Evolutionary conservation across 2,888 invertebrate genomes (phyloP).

Genomic region (Torymus auratus): DNA sequence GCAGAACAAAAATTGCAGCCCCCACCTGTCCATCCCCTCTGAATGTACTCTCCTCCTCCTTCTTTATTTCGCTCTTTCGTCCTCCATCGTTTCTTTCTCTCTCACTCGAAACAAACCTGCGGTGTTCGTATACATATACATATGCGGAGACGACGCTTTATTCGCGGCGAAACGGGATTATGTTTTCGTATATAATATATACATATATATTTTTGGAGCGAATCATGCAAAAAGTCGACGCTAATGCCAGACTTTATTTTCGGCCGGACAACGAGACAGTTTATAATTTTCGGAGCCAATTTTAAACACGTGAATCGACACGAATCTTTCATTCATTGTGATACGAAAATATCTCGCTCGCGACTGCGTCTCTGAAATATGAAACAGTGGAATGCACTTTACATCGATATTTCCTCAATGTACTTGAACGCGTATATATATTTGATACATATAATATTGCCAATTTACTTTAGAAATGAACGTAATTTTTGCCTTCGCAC

Average conservation of each 20-base stretch:
- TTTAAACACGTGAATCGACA: too few species aligned
- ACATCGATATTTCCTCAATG: too few species aligned
- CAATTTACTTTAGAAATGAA: too few species aligned
- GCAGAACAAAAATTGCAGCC: conserved; percentile 56
- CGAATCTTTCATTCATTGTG: conserved; percentile 1
- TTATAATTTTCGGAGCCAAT: neutral
- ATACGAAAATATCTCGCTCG: neutral
- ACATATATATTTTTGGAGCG: conserved; percentile 2
- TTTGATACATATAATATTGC: too few species aligned
- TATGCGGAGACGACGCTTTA: neutral
- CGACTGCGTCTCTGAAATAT: too few species aligned
- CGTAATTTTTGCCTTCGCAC: too few species aligned
- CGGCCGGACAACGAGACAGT: neutral
- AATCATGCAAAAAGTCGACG: conserved; percentile 4
- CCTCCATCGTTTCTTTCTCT: conserved; percentile 14
- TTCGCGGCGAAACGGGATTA: neutral
- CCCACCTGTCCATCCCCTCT: conserved; percentile 27
- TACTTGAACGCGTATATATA: too few species aligned
- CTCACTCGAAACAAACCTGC: neutral
- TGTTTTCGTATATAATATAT: neutral
- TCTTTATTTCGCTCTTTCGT: neutral
- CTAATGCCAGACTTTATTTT: neutral
- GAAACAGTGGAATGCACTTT: too few species aligned
- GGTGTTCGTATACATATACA: neutral
- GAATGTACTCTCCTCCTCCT: conserved; percentile 31